Percentiles rank a stretch among this genome's conserved stretches.
phyloP scores from a whole-genome alignment of 2,888 invertebrate species.

The Baronia brevicornis region DNA sequence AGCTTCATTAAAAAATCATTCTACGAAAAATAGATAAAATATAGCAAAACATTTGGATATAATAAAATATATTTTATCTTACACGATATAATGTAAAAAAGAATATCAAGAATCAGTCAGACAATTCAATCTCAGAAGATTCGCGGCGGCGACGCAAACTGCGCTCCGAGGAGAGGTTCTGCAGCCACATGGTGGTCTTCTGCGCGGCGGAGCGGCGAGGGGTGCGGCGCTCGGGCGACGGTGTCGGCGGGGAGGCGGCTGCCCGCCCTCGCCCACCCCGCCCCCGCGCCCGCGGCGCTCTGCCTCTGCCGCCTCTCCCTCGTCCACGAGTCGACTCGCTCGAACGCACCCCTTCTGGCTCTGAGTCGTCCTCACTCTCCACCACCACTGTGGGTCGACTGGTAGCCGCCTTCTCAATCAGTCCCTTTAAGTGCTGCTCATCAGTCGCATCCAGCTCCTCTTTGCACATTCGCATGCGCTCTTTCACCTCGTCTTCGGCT shows the following conservation, averaged over 20 bases:
- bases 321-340: conserved; percentile 22
- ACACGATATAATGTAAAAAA: neutral
- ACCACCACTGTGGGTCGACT: conserved; percentile 27
- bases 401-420: conserved; percentile 37
- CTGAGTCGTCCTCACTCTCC: conserved; percentile 35
- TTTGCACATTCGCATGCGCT: conserved; percentile 44
- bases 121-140: conserved; percentile 55
- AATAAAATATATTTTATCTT: neutral
- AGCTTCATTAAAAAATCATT: no score
- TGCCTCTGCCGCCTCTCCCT: conserved; percentile 17
- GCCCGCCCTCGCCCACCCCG: conserved; percentile 17
- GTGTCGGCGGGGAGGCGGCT: conserved; percentile 18
- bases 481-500: conserved; percentile 51
- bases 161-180: conserved; percentile 33
- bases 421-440: conserved; percentile 35
- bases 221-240: conserved; percentile 46
- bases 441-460: conserved; percentile 52
- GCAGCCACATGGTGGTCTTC: conserved; percentile 47
- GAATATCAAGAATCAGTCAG: conserved; percentile 33
- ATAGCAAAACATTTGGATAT: conserved; percentile 1
- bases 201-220: conserved; percentile 56
- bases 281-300: conserved; percentile 22
- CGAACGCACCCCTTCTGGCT: conserved; percentile 29
- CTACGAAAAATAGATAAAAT: no score
- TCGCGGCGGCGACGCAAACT: conserved; percentile 35